Conservation (phyloP, 2,888 invertebrate genomes). For the Heliothis peltigera region DNA sequence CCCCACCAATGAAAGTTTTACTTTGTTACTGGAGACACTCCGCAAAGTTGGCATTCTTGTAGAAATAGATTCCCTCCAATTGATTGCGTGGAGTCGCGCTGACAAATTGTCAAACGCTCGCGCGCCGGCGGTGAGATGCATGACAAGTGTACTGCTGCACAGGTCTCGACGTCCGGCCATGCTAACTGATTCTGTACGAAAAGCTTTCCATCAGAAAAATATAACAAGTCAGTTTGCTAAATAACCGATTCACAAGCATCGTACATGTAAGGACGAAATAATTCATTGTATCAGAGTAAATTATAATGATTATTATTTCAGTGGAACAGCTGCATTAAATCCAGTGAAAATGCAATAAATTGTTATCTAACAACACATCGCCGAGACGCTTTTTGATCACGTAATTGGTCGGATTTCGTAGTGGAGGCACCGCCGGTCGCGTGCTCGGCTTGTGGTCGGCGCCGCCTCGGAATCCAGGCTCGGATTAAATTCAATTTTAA, state of each 20-base stretch:
- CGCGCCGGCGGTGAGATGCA: background rate
- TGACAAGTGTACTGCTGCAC: background rate
- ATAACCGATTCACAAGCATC: no score
- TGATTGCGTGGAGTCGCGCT: conserved; percentile 19
- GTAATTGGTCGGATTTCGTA: conserved; percentile 41
- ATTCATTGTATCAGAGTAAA: no score
- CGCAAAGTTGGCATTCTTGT: conserved; percentile 18
- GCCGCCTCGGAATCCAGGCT: conserved; percentile 41
- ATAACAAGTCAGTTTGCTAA: background rate
- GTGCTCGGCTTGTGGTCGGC: conserved; percentile 44
- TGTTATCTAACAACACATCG: conserved; percentile 31
- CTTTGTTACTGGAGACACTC: conserved; percentile 38
- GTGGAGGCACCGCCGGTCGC: conserved; percentile 25
- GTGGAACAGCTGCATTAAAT: conserved; percentile 11
- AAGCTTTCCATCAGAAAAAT: background rate
- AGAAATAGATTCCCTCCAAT: conserved; percentile 29
- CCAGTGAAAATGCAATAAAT: conserved; percentile 16
- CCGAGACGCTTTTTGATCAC: conserved; percentile 31
- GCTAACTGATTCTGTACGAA: background rate
- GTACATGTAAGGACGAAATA: no score
- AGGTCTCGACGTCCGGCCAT: background rate
- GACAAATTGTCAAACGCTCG: conserved; percentile 20
- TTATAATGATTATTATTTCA: no score
- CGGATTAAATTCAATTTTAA: conserved; percentile 66
- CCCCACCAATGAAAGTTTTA: conserved; percentile 27